Evolutionary conservation across 2,888 invertebrate genomes (phyloP).

Genomic region (Tortricodes alternella): DNA sequence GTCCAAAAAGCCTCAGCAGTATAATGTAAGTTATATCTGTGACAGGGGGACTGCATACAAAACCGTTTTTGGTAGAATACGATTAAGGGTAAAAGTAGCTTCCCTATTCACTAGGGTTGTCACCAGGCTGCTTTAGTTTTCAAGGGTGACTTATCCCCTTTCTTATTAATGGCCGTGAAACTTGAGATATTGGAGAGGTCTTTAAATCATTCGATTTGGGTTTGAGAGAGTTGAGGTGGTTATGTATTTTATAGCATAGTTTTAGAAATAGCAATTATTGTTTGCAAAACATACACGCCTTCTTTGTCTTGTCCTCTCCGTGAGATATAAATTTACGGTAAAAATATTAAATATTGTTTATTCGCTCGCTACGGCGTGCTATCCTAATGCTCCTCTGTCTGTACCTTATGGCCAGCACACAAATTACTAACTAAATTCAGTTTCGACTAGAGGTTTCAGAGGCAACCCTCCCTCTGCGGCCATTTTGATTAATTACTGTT

Average conservation of each 20-base stretch:
- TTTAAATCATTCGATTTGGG: conserved; percentile 11
- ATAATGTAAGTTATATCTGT: conserved; percentile 21
- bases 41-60: conserved; percentile 15
- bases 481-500: conserved; percentile 55
- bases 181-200: conserved; percentile 21
- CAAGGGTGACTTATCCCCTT: conserved; percentile 25
- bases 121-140: conserved; percentile 18
- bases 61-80: conserved; percentile 23
- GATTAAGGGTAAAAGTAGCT: conserved; percentile 18
- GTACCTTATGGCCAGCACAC: not conserved
- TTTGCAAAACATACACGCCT: no score
- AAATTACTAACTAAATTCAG: conserved; percentile 11
- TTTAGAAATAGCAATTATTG: no score
- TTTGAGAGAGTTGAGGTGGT: not conserved
- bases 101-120: conserved; percentile 19
- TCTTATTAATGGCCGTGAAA: conserved; percentile 22
- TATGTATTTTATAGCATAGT: not conserved
- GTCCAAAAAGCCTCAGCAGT: conserved; percentile 3
- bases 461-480: conserved; percentile 38
- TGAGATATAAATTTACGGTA: no score
- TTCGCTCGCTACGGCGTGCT: not conserved
- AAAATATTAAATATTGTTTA: no score
- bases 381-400: not conserved
- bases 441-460: not conserved
- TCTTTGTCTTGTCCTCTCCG: no score